Evolutionary conservation across 2,888 invertebrate species (phyloP), one percentile per base, ranked within the genome.

Genomic region (Creontiades dilutus): DNA sequence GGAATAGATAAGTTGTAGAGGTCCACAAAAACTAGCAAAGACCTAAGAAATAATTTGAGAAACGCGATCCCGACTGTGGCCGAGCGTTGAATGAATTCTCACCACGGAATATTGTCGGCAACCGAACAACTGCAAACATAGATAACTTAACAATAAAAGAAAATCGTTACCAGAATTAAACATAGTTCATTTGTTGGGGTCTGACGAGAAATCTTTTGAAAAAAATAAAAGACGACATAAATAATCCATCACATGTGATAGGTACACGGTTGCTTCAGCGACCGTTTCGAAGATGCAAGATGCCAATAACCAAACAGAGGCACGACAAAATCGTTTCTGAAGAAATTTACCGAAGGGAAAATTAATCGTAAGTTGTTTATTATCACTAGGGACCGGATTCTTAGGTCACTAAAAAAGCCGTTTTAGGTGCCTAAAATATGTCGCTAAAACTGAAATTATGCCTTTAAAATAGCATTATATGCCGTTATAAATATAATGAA

Each of bases 221-320:
- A 68, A 57, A 68, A 68, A 68, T 68, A 68, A 68, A 68, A 68
- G 68, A 68, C 68, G 68, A 68, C 23, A 61, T 1, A 19, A 68
- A 61, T 9, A 68, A 68, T 27, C 19, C 19, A 68, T 16, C 68
- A 68, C 19, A 68, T 68, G 68, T 23, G 19, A 37, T 37, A 37
- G 37, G 37, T 37, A 68, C 23, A 23, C 68, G 68, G 68, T 68
- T 68, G 23, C 68, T 68, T 68, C 68, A 23, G 68, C 68, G 68
- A 68, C 68, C 23, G 68, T 37, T 37, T 37, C 37, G 37, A 37
- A 37, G 37, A 37, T 37, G 37, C 37, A 37, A 37, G n/a, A n/a
- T n/a, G n/a, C n/a, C n/a, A 37, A 37, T 37, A 37, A 37, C 37
- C 37, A 37, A 37, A 37, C 37, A 2, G 37, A 37, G 37, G 37